Evolutionary conservation across 2,888 invertebrate genomes (phyloP), one percentile per base, ranked within the genome.

Genomic region (Philereme transversata): DNA sequence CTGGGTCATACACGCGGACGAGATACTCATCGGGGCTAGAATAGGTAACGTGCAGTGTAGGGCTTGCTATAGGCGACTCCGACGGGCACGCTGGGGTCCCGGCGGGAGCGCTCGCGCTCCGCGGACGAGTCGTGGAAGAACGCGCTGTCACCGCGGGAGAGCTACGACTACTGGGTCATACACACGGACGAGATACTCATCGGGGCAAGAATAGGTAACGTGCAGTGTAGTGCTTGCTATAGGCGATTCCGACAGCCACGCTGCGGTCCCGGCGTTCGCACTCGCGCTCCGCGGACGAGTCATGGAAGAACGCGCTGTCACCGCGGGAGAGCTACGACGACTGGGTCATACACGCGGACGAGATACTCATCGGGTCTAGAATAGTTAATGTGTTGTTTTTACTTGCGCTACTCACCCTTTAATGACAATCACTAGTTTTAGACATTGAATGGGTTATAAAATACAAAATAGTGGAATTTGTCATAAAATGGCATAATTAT

Each of bases 141-240:
- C 87, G 93, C 96, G 60, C 86, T 96, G 36, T 95, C 96, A 5
- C 96, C 97, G 7, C 92, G 98, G 11, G 99, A 99, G 88, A 97
- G 98, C 64, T 98, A 99, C 82, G 99, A 99, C 92, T 98, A 99
- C 88, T 99, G 99, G 99, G 99, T 94, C 91, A 99, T 99, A 75
- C 97, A 97, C 68, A 97, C 97, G 0, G 97, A 97, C 80, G 98
- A 99, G 87, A 98, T 99, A 71, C 93, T 97, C 68, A 96, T 98
- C 71, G 98, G 98, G 0, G 96, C 95, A 9, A 93, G 99, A 71
- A 99, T 99, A 77, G 99, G 92, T 90, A 49, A 22, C 3, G 22
- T 22, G 22, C 22, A 22, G 22, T n/a, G n/a, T n/a, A n/a, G n/a
- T n/a, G n/a, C n/a, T n/a, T n/a, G n/a, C n/a, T n/a, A n/a, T n/a